Percentiles rank a stretch among this genome's conserved stretches.
These are phyloP conservation scores for Sialis fuliginosa DNA, from an alignment of 2,888 invertebrate species.

Conservation along the genomic window DNA sequence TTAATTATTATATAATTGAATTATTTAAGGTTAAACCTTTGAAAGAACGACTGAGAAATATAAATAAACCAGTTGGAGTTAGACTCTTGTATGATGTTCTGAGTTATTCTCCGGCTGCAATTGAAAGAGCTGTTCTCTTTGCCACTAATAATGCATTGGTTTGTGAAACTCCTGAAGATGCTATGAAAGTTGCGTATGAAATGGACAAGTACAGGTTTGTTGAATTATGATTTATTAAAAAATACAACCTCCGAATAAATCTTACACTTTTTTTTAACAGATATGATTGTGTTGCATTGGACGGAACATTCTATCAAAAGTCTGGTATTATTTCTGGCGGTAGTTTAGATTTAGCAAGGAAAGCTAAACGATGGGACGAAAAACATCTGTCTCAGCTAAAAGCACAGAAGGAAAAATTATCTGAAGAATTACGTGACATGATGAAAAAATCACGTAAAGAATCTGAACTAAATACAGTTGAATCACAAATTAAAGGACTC, in stretches of 20 bases:
- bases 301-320: constrained; percentile 98
- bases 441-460: constrained; percentile 94
- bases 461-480: constrained; percentile 92
- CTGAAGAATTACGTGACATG: constrained; percentile 84
- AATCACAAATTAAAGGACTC: constrained; percentile 87
- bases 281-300: constrained; percentile 75
- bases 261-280: background rate
- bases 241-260: too few species aligned
- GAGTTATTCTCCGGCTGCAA: constrained; percentile 84
- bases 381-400: constrained; percentile 91
- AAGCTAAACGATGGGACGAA: constrained; percentile 98
- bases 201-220: constrained; percentile 68
- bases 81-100: constrained; percentile 94
- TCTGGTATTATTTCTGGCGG: constrained; percentile 99
- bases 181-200: constrained; percentile 88
- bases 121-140: constrained; percentile 91
- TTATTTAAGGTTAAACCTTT: constrained; percentile 57
- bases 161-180: constrained; percentile 98
- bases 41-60: constrained; percentile 61
- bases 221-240: constrained; percentile 7
- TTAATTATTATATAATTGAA: too few species aligned
- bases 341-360: constrained; percentile 81
- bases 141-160: constrained; percentile 98
- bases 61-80: constrained; percentile 87
- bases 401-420: constrained; percentile 75